Percentiles rank a stretch among this genome's conserved stretches.
These are phyloP conservation scores for Melanophora roralis DNA, from an alignment of 2,888 invertebrate species.

Conservation along the genomic window DNA sequence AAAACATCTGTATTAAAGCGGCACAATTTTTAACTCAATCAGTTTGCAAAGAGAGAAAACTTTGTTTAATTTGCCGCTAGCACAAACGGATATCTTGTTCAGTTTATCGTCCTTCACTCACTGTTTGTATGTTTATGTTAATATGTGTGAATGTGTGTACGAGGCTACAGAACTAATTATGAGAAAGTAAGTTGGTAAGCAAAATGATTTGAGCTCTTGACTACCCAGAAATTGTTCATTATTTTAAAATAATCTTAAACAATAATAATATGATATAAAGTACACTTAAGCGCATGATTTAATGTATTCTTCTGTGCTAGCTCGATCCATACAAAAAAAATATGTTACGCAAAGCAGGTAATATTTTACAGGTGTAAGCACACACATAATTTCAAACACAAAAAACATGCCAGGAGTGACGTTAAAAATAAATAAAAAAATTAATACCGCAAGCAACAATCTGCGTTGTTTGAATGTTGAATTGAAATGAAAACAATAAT, in stretches of 20 bases:
- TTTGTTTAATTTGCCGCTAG: constrained; percentile 62
- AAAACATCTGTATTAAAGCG: constrained; percentile 34
- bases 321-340: constrained; percentile 32
- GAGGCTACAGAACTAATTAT: constrained; percentile 1
- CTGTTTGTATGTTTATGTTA: no score
- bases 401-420: neutral
- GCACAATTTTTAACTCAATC: constrained; percentile 62
- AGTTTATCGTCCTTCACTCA: constrained; percentile 55
- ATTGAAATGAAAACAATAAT: constrained; percentile 24
- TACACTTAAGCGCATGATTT: neutral
- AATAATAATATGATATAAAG: no score
- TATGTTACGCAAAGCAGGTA: constrained; percentile 11
- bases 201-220: constrained; percentile 31
- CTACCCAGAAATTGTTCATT: constrained; percentile 27
- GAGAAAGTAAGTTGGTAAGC: neutral
- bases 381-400: no score
- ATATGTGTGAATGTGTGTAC: neutral
- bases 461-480: no score
- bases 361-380: no score
- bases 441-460: neutral
- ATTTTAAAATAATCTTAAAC: no score
- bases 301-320: constrained; percentile 28
- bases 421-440: constrained; percentile 24
- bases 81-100: constrained; percentile 63
- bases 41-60: constrained; percentile 61